Conservation (phyloP, 2,113 vertebrate species). For the Pseudolaguvia tuberculata region DNA sequence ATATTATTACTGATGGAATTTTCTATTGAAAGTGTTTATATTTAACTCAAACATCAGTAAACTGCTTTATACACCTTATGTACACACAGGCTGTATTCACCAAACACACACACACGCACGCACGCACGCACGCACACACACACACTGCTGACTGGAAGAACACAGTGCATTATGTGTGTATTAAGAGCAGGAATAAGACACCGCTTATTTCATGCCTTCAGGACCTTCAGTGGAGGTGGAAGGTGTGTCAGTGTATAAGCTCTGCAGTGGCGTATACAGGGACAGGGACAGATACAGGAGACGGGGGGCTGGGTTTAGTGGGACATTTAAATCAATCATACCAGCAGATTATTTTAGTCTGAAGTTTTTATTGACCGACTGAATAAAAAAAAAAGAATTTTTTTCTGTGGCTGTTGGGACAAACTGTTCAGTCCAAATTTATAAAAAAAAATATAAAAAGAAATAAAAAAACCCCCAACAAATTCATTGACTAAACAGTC, state of each 20-base stretch:
- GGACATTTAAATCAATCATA: neutral
- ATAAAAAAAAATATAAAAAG: neutral
- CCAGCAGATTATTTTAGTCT: neutral
- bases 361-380: conserved; percentile 18
- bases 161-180: neutral
- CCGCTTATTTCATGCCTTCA: neutral
- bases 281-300: too few species aligned
- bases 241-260: neutral
- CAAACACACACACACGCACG: conserved; percentile 4
- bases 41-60: neutral
- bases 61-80: neutral
- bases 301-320: neutral
- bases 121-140: conserved; percentile 9
- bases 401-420: neutral
- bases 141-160: neutral
- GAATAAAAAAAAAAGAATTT: neutral
- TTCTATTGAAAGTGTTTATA: neutral
- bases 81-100: neutral
- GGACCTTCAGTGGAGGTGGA: neutral
- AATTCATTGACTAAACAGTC: neutral
- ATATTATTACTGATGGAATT: neutral
- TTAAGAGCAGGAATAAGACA: neutral
- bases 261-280: neutral
- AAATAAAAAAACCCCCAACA: neutral
- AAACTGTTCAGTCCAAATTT: neutral